Percentiles rank a stretch among this genome's conserved stretches.
phyloP scores from a whole-genome alignment of 23 tunicate species.

The Botrylloides violaceus region DNA sequence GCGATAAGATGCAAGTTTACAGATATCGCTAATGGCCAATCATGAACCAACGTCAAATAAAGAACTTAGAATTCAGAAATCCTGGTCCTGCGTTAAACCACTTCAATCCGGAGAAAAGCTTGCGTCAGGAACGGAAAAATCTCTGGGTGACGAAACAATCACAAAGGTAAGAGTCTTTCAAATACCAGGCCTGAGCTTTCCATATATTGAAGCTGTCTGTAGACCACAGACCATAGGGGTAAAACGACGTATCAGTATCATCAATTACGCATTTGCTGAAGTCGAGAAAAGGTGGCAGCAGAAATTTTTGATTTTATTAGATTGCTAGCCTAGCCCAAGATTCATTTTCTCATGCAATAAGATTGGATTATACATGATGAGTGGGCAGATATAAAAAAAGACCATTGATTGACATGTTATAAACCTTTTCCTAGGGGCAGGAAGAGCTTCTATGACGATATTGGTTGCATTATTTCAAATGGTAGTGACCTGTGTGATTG shows the following conservation, averaged over 20 bases:
- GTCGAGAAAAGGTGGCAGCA: neutral
- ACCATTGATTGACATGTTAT: too few relatives aligned
- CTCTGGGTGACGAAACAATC: slow-evolving; percentile 46
- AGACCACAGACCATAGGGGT: too few relatives aligned
- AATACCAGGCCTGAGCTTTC: too few relatives aligned
- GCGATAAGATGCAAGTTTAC: too few relatives aligned
- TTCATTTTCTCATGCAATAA: too few relatives aligned
- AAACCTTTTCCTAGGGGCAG: too few relatives aligned
- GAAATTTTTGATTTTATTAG: too few relatives aligned
- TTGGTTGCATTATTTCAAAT: slow-evolving; percentile 41
- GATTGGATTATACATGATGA: too few relatives aligned
- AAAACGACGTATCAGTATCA: too few relatives aligned
- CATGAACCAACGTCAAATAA: slow-evolving; percentile 20
- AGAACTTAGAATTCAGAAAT: slow-evolving; percentile 54
- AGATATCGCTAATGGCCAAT: neutral
- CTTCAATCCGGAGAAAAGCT: slow-evolving; percentile 63
- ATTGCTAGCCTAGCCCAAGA: too few relatives aligned
- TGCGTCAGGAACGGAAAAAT: slow-evolving; percentile 64
- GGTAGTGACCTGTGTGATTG: slow-evolving; percentile 85
- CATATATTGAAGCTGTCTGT: too few relatives aligned
- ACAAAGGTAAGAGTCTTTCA: slow-evolving; percentile 36
- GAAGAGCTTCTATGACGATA: slow-evolving; percentile 58
- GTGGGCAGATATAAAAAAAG: too few relatives aligned
- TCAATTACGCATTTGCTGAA: neutral
- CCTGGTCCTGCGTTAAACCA: slow-evolving; percentile 78